A percentile compares a stretch with the other conserved stretches of the same genome.
Conservation (phyloP, 2,113 vertebrate species). For the Cyanocitta stelleri region DNA sequence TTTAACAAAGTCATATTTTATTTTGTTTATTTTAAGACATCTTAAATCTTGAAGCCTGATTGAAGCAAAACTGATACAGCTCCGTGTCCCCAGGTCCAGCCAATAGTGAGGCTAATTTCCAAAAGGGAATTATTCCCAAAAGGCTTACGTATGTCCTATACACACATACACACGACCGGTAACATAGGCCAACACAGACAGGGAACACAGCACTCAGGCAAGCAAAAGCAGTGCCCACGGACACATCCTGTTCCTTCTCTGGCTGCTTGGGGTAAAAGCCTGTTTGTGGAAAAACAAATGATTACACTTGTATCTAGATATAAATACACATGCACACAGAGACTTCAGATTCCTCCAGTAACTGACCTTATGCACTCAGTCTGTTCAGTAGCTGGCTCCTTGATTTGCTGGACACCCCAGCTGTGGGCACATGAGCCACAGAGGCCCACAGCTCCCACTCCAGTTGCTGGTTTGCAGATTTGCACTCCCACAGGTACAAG, state of each 20-base stretch:
- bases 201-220: neutral
- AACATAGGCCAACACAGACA: neutral
- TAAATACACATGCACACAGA: neutral
- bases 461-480: neutral
- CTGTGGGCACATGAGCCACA: neutral
- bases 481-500: neutral
- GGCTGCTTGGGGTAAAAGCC: neutral
- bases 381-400: neutral
- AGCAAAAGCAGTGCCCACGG: neutral
- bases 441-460: neutral
- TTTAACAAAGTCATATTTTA: neutral
- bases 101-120: neutral
- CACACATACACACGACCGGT: neutral
- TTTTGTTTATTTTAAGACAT: neutral
- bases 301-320: neutral
- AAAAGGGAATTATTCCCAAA: neutral
- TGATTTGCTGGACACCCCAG: neutral
- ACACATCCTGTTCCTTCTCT: neutral
- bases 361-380: neutral
- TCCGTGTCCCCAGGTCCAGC: neutral
- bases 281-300: neutral
- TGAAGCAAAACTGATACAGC: neutral
- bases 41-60: neutral
- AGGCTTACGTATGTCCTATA: neutral
- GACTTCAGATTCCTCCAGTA: neutral